Evolutionary conservation across 2,888 invertebrate genomes (phyloP).

Genomic region (Lasioglossum zephyrum): DNA sequence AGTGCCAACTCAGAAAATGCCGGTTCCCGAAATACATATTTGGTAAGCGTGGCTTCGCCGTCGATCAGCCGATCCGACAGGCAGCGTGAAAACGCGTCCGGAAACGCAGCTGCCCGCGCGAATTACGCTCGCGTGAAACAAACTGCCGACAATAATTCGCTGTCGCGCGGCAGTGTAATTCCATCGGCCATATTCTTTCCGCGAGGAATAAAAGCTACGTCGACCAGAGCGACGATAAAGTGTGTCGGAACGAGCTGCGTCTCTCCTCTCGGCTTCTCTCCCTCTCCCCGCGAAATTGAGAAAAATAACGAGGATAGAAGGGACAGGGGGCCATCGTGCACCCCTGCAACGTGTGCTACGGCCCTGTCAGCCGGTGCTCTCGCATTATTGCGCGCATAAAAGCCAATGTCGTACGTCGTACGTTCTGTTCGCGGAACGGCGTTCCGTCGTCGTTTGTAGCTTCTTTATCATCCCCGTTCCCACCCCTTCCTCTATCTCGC

Average conservation of each 20-base stretch:
- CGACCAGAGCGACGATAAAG: conserved; percentile 58
- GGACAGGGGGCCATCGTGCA: conserved; percentile 32
- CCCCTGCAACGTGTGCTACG: conserved; percentile 42
- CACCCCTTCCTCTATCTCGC: neutral
- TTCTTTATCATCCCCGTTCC: conserved; percentile 57
- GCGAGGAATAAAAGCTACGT: conserved; percentile 20
- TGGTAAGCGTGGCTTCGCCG: neutral
- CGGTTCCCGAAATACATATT: neutral
- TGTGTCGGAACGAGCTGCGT: conserved; percentile 40
- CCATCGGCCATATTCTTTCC: conserved; percentile 23
- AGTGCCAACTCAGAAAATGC: neutral
- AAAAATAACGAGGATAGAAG: conserved; percentile 61
- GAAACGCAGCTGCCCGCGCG: conserved; percentile 13
- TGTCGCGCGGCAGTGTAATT: conserved; percentile 34
- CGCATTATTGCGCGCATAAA: conserved; percentile 77
- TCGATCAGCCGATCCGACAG: neutral
- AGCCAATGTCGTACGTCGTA: conserved; percentile 75
- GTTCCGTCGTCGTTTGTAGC: conserved; percentile 58
- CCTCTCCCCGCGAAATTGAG: conserved; percentile 57
- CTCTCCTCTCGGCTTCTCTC: neutral
- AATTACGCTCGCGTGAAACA: conserved; percentile 23
- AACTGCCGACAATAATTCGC: conserved; percentile 42
- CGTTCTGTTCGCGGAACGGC: conserved; percentile 62
- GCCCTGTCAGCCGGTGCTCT: conserved; percentile 69
- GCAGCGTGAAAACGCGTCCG: neutral